phyloP scores from a whole-genome alignment of 2,888 invertebrate species.

The Ormyrus pomaceus region DNA sequence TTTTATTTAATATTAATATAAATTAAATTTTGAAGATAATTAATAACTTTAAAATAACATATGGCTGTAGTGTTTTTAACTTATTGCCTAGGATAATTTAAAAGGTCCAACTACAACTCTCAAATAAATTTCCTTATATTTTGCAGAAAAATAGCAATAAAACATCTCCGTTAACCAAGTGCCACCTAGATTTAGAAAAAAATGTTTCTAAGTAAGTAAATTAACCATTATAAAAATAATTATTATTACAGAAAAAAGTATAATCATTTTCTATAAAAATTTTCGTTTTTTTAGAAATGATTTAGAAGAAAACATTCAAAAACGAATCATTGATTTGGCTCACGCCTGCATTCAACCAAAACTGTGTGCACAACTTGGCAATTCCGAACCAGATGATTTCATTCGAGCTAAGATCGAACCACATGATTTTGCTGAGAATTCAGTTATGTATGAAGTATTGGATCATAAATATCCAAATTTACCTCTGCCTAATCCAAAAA shows the following conservation, averaged over 20 bases:
- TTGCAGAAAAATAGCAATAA: neutral
- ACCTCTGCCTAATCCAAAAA: neutral
- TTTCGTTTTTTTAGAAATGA: neutral
- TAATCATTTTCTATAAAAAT: neutral
- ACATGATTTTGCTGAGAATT: slow-evolving; percentile 30
- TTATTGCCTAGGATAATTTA: too few species aligned
- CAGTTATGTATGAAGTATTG: slow-evolving; percentile 12
- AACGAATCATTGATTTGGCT: slow-evolving; percentile 1
- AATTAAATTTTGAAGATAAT: too few species aligned
- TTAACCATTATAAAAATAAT: neutral
- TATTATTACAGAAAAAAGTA: neutral
- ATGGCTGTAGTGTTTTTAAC: too few species aligned
- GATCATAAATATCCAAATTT: slow-evolving; percentile 21
- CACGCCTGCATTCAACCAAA: slow-evolving; percentile 9
- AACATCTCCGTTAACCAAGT: neutral
- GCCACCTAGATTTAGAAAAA: slow-evolving; percentile 19
- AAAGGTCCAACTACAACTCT: too few species aligned
- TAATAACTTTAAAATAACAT: too few species aligned
- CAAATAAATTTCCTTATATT: neutral
- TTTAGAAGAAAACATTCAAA: neutral
- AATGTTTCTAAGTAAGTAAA: slow-evolving; percentile 17
- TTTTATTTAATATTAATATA: too few species aligned
- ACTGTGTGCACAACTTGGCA: slow-evolving; percentile 2
- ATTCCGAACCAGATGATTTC: slow-evolving; percentile 4
- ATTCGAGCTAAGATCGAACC: slow-evolving; percentile 17